These are phyloP conservation scores for Nylanderia fulva DNA, from an alignment of 1,140 invertebrate genomes.

Conservation along the genomic window DNA sequence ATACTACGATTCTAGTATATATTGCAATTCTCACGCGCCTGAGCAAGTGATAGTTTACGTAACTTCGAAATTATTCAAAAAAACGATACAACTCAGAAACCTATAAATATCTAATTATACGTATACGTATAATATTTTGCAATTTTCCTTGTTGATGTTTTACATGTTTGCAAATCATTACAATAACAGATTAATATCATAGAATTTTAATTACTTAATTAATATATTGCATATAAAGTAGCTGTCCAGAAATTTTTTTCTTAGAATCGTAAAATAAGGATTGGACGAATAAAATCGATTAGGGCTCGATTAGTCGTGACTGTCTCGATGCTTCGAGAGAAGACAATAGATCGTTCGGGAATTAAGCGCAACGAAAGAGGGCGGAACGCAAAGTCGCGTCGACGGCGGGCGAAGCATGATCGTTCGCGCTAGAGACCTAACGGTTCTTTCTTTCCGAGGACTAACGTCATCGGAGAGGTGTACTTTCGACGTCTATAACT, in stretches of 20 bases:
- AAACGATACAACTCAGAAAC: neutral
- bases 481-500: constrained; percentile 65
- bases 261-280: neutral
- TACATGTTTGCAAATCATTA: neutral
- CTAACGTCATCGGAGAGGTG: constrained; percentile 60
- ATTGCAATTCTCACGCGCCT: constrained; percentile 31
- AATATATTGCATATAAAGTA: neutral
- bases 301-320: constrained; percentile 35
- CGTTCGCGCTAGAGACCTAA: constrained; percentile 59
- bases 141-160: neutral
- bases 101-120: constrained; percentile 3
- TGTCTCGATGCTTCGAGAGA: constrained; percentile 42
- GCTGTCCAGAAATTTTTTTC: neutral
- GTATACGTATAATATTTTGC: neutral
- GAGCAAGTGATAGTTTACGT: constrained; percentile 26
- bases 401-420: constrained; percentile 55
- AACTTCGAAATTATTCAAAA: constrained; percentile 9
- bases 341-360: constrained; percentile 69
- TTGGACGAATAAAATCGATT: constrained; percentile 18
- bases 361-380: constrained; percentile 69
- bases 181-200: constrained; percentile 1
- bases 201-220: neutral
- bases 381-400: constrained; percentile 63
- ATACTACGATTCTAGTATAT: constrained; percentile 22
- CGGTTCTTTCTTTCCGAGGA: constrained; percentile 52